These are phyloP conservation scores for Anas platyrhynchos DNA, from an alignment of 2,113 vertebrate species.

Conservation along the genomic window DNA sequence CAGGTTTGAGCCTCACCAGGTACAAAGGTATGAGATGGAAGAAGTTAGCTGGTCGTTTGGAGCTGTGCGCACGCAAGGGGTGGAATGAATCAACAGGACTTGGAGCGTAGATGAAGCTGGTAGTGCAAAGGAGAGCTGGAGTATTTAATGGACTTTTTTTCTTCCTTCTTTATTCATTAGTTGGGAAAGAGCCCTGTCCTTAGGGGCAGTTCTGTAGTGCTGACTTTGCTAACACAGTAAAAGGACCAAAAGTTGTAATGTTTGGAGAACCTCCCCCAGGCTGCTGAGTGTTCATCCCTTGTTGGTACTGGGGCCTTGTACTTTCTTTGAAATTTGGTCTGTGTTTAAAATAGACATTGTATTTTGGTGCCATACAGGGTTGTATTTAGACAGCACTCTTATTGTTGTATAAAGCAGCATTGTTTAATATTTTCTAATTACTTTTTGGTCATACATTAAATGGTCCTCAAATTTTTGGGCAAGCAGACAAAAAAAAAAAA, in stretches of 20 bases:
- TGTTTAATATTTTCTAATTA: background rate
- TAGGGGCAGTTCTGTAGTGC: background rate
- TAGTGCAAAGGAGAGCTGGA: background rate
- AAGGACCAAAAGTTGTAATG: background rate
- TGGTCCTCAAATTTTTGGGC: background rate
- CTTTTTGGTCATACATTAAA: background rate
- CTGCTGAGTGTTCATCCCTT: background rate
- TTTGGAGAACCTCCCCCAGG: background rate
- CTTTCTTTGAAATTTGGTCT: background rate
- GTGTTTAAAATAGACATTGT: background rate
- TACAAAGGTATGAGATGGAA: background rate
- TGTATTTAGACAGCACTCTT: background rate
- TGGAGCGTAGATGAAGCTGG: background rate
- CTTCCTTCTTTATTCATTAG: background rate
- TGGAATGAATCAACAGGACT: too few species aligned
- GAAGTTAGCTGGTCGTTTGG: too few species aligned
- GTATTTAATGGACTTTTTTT: background rate
- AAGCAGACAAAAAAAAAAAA: background rate
- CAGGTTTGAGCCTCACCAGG: background rate
- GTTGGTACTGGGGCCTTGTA: too few species aligned
- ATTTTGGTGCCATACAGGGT: background rate
- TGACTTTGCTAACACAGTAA: background rate
- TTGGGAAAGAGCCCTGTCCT: background rate
- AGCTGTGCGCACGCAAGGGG: too few species aligned
- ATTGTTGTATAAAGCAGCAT: background rate